These are phyloP conservation scores for Pseudobourletiella spinata DNA, from an alignment of 1,140 invertebrate species.

Conservation along the genomic window DNA sequence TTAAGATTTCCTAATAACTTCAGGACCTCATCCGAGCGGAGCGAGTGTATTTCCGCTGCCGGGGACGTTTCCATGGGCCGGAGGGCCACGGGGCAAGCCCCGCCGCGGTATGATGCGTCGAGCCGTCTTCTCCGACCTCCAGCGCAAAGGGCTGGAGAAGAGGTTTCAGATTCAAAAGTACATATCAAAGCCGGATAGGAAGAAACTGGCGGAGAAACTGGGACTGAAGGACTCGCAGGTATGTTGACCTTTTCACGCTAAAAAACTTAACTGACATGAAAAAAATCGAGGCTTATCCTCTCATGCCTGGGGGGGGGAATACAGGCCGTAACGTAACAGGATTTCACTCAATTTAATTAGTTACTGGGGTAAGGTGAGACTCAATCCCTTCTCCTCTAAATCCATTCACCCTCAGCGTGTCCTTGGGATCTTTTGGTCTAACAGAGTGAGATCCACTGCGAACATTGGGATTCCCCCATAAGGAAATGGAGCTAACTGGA, in stretches of 20 bases:
- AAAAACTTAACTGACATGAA: too few species aligned
- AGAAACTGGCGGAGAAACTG: slow-evolving; percentile 89
- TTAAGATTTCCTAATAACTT: slow-evolving; percentile 8
- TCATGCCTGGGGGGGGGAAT: too few species aligned
- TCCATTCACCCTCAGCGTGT: too few species aligned
- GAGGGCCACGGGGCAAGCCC: slow-evolving; percentile 67
- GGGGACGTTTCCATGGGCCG: slow-evolving; percentile 67
- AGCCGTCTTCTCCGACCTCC: slow-evolving; percentile 84
- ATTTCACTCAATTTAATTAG: too few species aligned
- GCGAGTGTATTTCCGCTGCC: slow-evolving; percentile 56
- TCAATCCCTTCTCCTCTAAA: too few species aligned
- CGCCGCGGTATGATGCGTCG: slow-evolving; percentile 87
- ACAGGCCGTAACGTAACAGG: too few species aligned
- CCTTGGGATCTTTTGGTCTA: too few species aligned
- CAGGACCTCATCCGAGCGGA: slow-evolving; percentile 42
- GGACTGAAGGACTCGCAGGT: slow-evolving; percentile 93
- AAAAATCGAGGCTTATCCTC: too few species aligned
- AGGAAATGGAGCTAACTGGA: background rate
- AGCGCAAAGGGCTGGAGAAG: slow-evolving; percentile 86
- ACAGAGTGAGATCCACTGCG: too few species aligned
- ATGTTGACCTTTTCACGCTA: too few species aligned
- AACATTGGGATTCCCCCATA: too few species aligned
- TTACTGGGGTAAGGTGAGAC: too few species aligned
- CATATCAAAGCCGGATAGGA: slow-evolving; percentile 92
- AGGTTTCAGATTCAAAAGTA: slow-evolving; percentile 96